Evolutionary conservation across 2,888 invertebrate genomes (phyloP), one percentile per base, ranked within the genome.

Genomic region (Euzetes globulus): DNA sequence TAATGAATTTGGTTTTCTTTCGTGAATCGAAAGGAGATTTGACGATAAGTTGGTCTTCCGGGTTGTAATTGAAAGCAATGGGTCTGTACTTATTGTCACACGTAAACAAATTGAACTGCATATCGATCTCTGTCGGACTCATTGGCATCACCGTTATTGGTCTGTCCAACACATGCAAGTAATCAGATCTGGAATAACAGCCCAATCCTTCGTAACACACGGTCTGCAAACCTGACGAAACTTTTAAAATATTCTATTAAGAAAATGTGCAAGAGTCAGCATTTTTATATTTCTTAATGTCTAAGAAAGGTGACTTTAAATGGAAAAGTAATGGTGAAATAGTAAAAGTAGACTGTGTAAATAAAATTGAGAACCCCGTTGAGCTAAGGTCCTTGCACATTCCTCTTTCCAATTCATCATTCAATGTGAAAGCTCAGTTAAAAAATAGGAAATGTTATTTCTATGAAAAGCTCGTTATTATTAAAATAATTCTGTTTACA

Each of bases 1-100:
- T 58, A 22, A 76, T 74, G 25, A 76, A 74, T 68, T 74, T 74
- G 0, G 71, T 74, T 29, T 63, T 55, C 19, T 65, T 72, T 25
- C 27, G 33, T 41, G 74, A 37, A 72, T 74, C 60, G 27, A 72
- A 76, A 5, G 63, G 45, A 9, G 72, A 65, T 13, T 72, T 60
- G 1, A 33, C n/a, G 4, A 76, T 25, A 6, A 47, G 13, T 1
- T 74, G 47, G 33, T 71, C 74, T 0, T 55, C 60, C 0, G 70
- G 25, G 19, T 76, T 76, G 27, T 73, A 76, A 5, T 1, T 45
- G 17, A 76, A 41, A 11, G 27, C 15, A 15, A 63, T 17, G 1
- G 76, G 73, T 2, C 65, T 52, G 19, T 72, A 76, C 13, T 29
- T 71, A 58, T 74, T 74, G 17, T 68, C 22, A 25, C 63, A 52